A percentile compares a stretch with the other conserved stretches of the same genome.
phyloP scores from a whole-genome alignment of 2,888 invertebrate species.

The Drosophila quasianomalipes region DNA sequence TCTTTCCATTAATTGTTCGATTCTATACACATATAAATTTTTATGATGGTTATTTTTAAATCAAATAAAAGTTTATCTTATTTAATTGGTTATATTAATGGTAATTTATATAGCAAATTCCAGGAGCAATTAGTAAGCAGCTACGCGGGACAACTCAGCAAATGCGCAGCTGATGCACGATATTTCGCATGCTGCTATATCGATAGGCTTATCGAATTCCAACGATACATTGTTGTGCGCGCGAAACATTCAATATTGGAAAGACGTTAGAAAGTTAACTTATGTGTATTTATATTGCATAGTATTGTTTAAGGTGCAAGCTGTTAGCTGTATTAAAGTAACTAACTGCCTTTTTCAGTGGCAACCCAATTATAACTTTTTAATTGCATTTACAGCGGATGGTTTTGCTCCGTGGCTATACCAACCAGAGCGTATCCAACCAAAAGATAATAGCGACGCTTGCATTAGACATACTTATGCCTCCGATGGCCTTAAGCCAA shows the following conservation, averaged over 20 bases:
- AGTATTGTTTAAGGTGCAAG: neutral
- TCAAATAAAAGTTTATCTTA: neutral
- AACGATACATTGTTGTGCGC: neutral
- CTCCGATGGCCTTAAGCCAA: constrained; percentile 30
- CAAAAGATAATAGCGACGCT: constrained; percentile 30
- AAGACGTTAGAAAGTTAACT: neutral
- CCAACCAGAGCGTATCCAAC: constrained; percentile 20
- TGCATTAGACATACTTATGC: constrained; percentile 40
- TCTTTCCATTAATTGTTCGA: neutral
- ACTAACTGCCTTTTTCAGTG: neutral
- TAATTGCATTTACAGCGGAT: constrained; percentile 7
- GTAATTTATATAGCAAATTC: neutral
- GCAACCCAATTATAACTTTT: constrained; percentile 8
- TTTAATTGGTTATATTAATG: neutral
- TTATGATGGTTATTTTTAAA: neutral
- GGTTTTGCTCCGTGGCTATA: neutral
- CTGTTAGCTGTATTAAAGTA: neutral
- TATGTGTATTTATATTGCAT: neutral
- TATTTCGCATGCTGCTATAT: constrained; percentile 4
- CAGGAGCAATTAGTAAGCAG: constrained; percentile 8
- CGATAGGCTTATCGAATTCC: neutral
- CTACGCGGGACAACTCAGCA: neutral
- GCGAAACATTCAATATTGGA: neutral
- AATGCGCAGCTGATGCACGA: constrained; percentile 29
- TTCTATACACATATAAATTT: neutral